These are phyloP conservation scores for Lonchura striata DNA, from an alignment of 2,113 vertebrate genomes.

Conservation along the genomic window DNA sequence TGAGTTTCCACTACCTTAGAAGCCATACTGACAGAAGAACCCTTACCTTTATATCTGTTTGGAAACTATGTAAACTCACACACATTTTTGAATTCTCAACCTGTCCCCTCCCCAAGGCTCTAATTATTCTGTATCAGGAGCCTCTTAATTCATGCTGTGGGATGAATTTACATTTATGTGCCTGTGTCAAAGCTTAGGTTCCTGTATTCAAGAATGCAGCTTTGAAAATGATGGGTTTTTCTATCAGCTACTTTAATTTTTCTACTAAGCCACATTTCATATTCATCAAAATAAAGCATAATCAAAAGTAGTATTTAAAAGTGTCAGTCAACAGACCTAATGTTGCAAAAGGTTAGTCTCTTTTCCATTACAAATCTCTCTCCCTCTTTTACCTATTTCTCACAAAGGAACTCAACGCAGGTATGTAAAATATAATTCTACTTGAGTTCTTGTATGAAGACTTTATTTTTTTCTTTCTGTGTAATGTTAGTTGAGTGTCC, in stretches of 20 bases:
- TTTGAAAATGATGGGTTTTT: neutral
- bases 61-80: neutral
- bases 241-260: neutral
- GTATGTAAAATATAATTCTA: neutral
- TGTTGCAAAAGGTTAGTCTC: neutral
- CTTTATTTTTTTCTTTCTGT: neutral
- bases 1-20: neutral
- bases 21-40: neutral
- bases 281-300: neutral
- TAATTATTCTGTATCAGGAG: neutral
- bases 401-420: neutral
- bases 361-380: neutral
- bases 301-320: neutral
- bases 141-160: neutral
- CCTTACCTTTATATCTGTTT: neutral
- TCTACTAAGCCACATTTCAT: neutral
- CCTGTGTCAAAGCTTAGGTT: neutral
- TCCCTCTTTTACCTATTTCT: neutral
- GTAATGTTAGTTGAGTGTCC: neutral
- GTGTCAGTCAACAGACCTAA: neutral
- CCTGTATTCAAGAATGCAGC: neutral
- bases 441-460: neutral
- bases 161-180: neutral
- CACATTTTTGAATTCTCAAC: neutral
- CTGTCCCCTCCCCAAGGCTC: neutral